Base-by-base conservation (phyloP, 2,113 vertebrate species). In the Gallinago undulata region DNA sequence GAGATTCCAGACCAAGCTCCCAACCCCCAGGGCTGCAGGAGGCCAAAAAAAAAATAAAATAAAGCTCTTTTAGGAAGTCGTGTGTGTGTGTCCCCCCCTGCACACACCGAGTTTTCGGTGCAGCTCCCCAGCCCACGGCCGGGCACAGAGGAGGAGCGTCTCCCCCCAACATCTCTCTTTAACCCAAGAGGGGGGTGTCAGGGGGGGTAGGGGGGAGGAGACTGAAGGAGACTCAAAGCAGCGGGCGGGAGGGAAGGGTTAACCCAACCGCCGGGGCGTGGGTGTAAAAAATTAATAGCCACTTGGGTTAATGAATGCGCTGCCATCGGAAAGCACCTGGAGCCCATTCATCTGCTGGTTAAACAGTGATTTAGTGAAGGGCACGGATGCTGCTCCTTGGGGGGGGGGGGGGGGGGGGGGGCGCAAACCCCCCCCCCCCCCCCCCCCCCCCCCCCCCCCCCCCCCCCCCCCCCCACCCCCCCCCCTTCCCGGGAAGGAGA, bases 41-140 rank as follows among this genome's bases (percentile, higher is more conserved):
- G 30, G 2, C 41, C 12, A 5, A 47, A 47, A 2, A 1, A 48
- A 23, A 59, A 37, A n/a, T 11, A 10, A 39, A 39, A 39, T 39
- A 43, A 57, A 37, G 28, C 74, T 25, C 50, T 28, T 67, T 47
- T 27, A 22, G 39, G 13, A 39, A 63, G 45, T 2, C 18, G 15
- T 17, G 16, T 43, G 43, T 43, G 39, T 39, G n/a, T n/a, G 35
- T 37, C 35, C 35, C 35, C 1, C 33, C 18, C 14, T 1, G 5
- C 43, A n/a, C 4, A 3, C 9, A 0, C 23, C 0, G 3, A 31
- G 13, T 6, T 33, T 1, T 1, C 14, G 1, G 7, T 9, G 37
- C 37, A 19, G 8, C 28, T 17, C 72, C 55, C 48, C 37, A 50
- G 31, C 60, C 28, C 39, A 28, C 6, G 1, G 59, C 68, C 3